These are phyloP conservation scores for Arrhopalites spinosus DNA, from an alignment of 2,888 invertebrate species.

Conservation along the genomic window DNA sequence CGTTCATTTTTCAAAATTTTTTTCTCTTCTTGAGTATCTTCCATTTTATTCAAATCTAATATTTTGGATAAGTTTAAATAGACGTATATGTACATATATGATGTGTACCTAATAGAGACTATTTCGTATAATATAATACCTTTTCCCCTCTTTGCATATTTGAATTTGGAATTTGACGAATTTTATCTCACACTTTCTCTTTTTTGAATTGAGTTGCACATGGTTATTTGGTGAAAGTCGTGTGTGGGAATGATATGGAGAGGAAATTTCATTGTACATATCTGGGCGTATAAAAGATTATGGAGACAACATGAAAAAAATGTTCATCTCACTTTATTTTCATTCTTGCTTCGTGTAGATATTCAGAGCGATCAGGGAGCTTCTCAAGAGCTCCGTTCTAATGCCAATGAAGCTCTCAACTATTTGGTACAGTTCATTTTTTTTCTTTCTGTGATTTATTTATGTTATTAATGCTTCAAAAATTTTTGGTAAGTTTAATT, in stretches of 20 bases:
- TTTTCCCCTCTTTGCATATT: no score
- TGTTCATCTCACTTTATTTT: no score
- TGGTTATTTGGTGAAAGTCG: neutral
- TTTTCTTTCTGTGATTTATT: no score
- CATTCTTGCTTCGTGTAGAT: slow-evolving; percentile 33
- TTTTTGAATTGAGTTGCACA: neutral
- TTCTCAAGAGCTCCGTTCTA: slow-evolving; percentile 43
- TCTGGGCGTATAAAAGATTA: neutral
- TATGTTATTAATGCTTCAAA: no score
- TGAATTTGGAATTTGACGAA: neutral
- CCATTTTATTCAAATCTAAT: neutral
- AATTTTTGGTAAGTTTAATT: no score
- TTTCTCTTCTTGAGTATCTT: neutral
- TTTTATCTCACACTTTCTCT: neutral
- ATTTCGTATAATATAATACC: no score
- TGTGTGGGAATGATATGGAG: no score
- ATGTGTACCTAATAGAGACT: no score
- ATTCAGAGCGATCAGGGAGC: slow-evolving; percentile 45
- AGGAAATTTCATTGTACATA: no score
- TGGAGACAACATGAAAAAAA: slow-evolving; percentile 11
- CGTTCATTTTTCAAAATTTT: neutral
- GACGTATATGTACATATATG: no score
- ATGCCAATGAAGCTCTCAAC: slow-evolving; percentile 50
- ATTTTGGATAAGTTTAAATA: no score
- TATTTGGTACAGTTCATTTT: no score